Percentiles rank a stretch among this genome's conserved stretches.
These are phyloP conservation scores for Diarsia mendica DNA, from an alignment of 2,888 invertebrate species.

Conservation along the genomic window DNA sequence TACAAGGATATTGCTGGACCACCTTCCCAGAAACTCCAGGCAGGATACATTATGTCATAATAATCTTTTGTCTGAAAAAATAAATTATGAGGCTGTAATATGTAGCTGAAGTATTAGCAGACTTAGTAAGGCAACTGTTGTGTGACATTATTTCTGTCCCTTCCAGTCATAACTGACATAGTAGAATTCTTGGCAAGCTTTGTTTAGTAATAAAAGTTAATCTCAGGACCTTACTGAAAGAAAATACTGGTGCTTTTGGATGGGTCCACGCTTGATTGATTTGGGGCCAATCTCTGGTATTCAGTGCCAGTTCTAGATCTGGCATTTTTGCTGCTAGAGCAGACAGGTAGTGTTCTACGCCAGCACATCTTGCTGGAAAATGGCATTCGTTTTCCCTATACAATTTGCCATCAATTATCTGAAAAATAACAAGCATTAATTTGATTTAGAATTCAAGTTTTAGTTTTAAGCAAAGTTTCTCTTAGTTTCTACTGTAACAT, in stretches of 20 bases:
- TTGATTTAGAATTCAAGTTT: background rate
- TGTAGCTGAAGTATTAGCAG: background rate
- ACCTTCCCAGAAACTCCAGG: conserved; percentile 99
- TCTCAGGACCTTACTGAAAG: conserved; percentile 96
- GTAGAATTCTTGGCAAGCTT: background rate
- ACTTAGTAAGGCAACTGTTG: background rate
- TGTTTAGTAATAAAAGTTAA: conserved; percentile 22
- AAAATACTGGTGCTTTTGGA: conserved; percentile 95
- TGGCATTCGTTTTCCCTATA: conserved; percentile 96
- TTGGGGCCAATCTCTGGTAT: conserved; percentile 98
- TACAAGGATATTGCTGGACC: conserved; percentile 98
- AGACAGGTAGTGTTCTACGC: conserved; percentile 96
- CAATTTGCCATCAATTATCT: conserved; percentile 94
- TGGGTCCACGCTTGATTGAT: conserved; percentile 91
- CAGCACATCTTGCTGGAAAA: conserved; percentile 97
- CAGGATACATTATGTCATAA: conserved; percentile 98
- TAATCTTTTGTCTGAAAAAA: conserved; percentile 92
- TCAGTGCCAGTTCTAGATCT: conserved; percentile 96
- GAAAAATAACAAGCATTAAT: conserved; percentile 88
- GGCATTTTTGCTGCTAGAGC: conserved; percentile 93
- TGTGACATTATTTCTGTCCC: background rate
- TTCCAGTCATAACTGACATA: background rate
- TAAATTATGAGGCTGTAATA: background rate
- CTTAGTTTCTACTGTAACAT: background rate
- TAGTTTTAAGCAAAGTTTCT: background rate